These are phyloP conservation scores for Drosophila emarginata DNA, from an alignment of 2,888 invertebrate genomes.

Conservation along the genomic window DNA sequence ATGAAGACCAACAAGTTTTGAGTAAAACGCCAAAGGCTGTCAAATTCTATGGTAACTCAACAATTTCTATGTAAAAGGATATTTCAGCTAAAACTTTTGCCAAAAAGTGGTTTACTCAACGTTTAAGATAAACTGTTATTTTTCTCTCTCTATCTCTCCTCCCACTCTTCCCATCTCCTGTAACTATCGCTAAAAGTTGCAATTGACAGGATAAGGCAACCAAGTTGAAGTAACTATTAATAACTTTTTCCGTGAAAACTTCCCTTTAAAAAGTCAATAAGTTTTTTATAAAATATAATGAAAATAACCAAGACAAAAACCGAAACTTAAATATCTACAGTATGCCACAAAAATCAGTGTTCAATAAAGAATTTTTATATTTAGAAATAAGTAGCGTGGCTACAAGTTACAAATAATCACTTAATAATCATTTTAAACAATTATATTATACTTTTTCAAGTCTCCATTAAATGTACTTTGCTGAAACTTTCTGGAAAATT, in stretches of 20 bases:
- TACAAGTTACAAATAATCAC: too few species aligned
- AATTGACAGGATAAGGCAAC: slow-evolving; percentile 4
- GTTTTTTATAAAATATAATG: not conserved
- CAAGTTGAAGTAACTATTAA: slow-evolving; percentile 5
- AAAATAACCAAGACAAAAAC: not conserved
- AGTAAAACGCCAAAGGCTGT: slow-evolving; percentile 28
- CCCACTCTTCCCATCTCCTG: slow-evolving; percentile 1
- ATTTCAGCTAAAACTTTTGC: slow-evolving; percentile 21
- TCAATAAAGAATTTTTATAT: too few species aligned
- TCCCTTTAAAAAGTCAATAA: not conserved
- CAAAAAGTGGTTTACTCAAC: slow-evolving; percentile 24
- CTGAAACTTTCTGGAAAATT: too few species aligned
- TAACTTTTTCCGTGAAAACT: not conserved
- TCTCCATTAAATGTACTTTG: too few species aligned
- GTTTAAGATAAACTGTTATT: slow-evolving; percentile 19
- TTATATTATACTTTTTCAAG: too few species aligned
- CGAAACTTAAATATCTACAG: not conserved
- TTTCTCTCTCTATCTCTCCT: not conserved
- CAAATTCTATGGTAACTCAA: slow-evolving; percentile 31
- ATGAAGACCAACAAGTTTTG: slow-evolving; percentile 43
- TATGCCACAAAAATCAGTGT: too few species aligned
- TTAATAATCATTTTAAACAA: too few species aligned
- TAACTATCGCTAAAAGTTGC: not conserved
- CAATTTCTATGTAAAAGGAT: slow-evolving; percentile 21
- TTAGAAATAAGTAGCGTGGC: too few species aligned